These are phyloP conservation scores for Tolmerus cingulatus DNA, from an alignment of 2,888 invertebrate genomes.

Conservation along the genomic window DNA sequence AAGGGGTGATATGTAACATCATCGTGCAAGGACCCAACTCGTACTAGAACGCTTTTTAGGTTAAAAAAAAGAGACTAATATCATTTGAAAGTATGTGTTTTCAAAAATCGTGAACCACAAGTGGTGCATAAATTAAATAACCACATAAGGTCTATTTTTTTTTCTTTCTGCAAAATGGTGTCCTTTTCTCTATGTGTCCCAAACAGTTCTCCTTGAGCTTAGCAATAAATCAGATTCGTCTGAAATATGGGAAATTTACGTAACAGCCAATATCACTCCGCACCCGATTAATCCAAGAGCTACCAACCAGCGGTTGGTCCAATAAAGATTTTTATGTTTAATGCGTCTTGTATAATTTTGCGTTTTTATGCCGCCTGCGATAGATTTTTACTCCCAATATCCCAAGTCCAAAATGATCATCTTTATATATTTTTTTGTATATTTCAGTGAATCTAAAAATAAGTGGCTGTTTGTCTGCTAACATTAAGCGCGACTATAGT, in stretches of 20 bases:
- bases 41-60: neutral
- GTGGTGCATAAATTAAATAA: neutral
- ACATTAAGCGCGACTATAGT: neutral
- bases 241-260: neutral
- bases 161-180: too few species aligned
- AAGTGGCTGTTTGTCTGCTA: slow-evolving; percentile 22
- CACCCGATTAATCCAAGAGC: neutral
- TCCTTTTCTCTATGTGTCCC: neutral
- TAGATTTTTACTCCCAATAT: neutral
- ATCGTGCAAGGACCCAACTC: neutral
- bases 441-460: slow-evolving; percentile 27
- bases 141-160: too few species aligned
- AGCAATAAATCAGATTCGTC: neutral
- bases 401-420: neutral
- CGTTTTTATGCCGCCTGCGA: neutral
- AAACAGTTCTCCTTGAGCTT: neutral
- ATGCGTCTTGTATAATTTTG: neutral
- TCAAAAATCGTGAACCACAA: neutral
- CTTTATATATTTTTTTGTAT: neutral
- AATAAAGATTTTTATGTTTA: neutral
- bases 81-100: neutral
- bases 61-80: neutral
- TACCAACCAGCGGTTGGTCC: neutral
- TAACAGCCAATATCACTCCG: neutral
- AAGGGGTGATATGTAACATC: neutral